These are phyloP conservation scores for Cremastinae sp. DNA, from an alignment of 2,888 invertebrate species.

Conservation along the genomic window DNA sequence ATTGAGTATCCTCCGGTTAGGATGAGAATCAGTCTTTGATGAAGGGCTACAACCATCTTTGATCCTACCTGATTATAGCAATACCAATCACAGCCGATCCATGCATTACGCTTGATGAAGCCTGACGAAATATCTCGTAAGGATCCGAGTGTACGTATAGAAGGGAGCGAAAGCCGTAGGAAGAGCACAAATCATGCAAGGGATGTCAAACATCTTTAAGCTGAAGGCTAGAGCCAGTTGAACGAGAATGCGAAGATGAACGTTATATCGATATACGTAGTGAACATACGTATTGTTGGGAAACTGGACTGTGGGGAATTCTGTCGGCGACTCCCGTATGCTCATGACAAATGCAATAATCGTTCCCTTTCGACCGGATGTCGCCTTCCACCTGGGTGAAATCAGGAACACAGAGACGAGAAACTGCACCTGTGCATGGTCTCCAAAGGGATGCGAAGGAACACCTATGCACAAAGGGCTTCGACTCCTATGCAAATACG, in stretches of 20 bases:
- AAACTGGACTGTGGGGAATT: constrained; percentile 51
- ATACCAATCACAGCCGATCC: too few species aligned
- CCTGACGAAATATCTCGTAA: too few species aligned
- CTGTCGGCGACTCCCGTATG: constrained; percentile 64
- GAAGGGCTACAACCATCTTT: too few species aligned
- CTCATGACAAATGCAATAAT: constrained; percentile 74
- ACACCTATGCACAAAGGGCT: constrained; percentile 35
- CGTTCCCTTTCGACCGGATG: constrained; percentile 64
- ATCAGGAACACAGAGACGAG: not conserved
- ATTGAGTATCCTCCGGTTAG: too few species aligned
- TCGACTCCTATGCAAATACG: constrained; percentile 16
- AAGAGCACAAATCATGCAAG: constrained; percentile 24
- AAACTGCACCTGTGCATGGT: not conserved
- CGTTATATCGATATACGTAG: not conserved
- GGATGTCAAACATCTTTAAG: too few species aligned
- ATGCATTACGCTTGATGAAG: too few species aligned
- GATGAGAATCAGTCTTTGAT: too few species aligned
- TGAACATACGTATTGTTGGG: too few species aligned
- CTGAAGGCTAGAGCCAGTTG: too few species aligned
- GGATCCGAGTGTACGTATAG: too few species aligned
- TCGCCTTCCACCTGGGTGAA: constrained; percentile 36
- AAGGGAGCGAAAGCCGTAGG: constrained; percentile 23
- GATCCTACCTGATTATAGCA: too few species aligned
- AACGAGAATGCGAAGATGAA: too few species aligned
- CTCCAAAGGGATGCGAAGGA: constrained; percentile 8